These are phyloP conservation scores for Tinamus guttatus DNA, from an alignment of 2,113 vertebrate genomes.

Conservation along the genomic window DNA sequence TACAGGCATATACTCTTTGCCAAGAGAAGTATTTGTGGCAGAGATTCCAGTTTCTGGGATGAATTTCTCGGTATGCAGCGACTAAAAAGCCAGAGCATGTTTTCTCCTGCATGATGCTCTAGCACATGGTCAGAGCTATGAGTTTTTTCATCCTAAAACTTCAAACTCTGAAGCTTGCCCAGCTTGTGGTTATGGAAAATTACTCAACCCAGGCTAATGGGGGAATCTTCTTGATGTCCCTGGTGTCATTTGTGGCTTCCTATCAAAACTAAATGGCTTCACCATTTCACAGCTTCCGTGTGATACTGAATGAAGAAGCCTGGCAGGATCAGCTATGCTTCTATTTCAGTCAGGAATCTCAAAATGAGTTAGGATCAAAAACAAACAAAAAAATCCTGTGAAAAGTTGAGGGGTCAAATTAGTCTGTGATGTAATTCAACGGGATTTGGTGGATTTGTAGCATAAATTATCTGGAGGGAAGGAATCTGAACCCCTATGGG, in stretches of 20 bases:
- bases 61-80: neutral
- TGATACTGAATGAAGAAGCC: neutral
- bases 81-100: neutral
- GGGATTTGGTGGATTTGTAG: neutral
- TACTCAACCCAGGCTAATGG: neutral
- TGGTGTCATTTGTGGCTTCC: slow-evolving; percentile 17
- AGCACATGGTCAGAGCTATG: neutral
- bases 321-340: neutral
- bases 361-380: neutral
- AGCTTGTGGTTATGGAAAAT: neutral
- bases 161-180: neutral
- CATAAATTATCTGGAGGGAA: neutral
- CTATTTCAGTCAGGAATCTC: neutral
- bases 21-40: neutral
- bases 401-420: neutral
- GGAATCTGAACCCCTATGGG: neutral
- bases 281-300: neutral
- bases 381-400: neutral
- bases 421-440: neutral
- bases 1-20: neutral
- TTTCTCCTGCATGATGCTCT: neutral
- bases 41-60: neutral
- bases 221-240: neutral
- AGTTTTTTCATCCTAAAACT: neutral
- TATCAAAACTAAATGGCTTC: neutral